A percentile compares a stretch with the other conserved stretches of the same genome.
Evolutionary conservation across 2,113 vertebrate genomes (phyloP).

Genomic region (Ciconia maguari): DNA sequence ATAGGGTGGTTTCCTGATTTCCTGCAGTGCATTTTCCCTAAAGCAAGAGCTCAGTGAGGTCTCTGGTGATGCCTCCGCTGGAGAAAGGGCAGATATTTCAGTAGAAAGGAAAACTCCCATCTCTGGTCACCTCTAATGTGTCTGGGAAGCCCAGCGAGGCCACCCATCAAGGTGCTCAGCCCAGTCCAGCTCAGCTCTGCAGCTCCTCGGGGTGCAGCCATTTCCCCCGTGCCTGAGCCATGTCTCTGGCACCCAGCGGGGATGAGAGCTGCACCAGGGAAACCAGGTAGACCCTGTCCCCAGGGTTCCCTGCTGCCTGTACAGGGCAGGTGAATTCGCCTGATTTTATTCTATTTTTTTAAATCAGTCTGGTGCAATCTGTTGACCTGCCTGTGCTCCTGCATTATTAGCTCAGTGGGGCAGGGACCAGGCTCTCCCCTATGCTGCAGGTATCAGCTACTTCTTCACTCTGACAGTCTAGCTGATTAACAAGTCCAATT

Average conservation of each 20-base stretch:
- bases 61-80: not conserved
- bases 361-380: not conserved
- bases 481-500: conserved; percentile 44
- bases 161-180: not conserved
- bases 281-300: not conserved
- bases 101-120: not conserved
- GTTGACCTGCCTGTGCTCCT: not conserved
- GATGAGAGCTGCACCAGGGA: not conserved
- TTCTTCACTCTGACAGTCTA: not conserved
- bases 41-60: not conserved
- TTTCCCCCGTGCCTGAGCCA: fast-evolving
- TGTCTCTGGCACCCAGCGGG: too few relatives aligned
- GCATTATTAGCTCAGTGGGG: not conserved
- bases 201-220: fast-evolving
- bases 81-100: not conserved
- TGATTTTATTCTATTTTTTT: not conserved
- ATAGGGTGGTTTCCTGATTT: not conserved
- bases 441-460: not conserved
- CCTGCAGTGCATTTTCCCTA: not conserved
- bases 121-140: not conserved
- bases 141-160: not conserved
- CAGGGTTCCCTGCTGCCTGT: not conserved
- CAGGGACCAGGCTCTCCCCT: not conserved
- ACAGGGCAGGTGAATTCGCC: not conserved
- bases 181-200: not conserved